Percentiles rank a stretch among this genome's conserved stretches.
Evolutionary conservation across 2,797 vertebrate species (phyloP).

Genomic region (Pseudochirops cupreus): DNA sequence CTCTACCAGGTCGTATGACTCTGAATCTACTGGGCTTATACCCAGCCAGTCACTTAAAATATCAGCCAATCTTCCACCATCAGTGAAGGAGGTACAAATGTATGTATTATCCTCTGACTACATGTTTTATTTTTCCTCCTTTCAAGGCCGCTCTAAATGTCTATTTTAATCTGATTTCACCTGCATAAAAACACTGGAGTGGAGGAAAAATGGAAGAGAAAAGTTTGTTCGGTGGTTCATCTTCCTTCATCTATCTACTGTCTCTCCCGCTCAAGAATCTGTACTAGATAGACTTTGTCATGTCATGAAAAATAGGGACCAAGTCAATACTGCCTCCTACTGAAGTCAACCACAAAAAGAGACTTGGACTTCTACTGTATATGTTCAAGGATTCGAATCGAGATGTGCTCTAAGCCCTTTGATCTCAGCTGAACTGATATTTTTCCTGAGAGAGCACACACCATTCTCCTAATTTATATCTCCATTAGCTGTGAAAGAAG

Average conservation of each 20-base stretch:
- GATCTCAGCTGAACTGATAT: not conserved
- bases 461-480: not conserved
- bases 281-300: not conserved
- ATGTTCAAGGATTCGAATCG: not conserved
- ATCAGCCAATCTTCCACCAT: not conserved
- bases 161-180: not conserved
- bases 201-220: not conserved
- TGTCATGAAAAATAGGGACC: not conserved
- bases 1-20: not conserved
- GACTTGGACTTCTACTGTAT: not conserved
- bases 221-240: not conserved
- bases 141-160: not conserved
- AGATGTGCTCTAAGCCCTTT: not conserved
- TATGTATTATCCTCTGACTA: not conserved
- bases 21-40: not conserved
- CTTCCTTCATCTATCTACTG: not conserved
- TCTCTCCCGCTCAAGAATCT: not conserved
- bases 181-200: not conserved
- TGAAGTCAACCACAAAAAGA: not conserved
- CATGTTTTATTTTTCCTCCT: not conserved
- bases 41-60: not conserved
- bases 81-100: not conserved
- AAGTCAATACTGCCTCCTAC: not conserved
- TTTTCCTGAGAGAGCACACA: not conserved
- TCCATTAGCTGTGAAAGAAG: not conserved